Evolutionary conservation across 2,888 invertebrate species (phyloP).

Genomic region (Lithophane semibrunnea): DNA sequence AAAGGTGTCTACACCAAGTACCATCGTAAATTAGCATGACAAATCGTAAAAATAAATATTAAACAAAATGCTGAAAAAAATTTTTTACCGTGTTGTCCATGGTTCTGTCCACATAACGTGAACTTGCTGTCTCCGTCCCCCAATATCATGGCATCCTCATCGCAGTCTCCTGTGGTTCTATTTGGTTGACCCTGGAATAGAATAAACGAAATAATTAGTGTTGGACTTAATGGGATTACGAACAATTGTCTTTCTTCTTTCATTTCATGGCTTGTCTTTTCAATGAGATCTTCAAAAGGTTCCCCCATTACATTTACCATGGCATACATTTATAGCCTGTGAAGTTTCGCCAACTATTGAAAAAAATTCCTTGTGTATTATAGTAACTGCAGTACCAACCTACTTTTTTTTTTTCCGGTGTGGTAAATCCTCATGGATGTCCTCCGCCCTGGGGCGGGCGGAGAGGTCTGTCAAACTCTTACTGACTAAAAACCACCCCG

Average conservation of each 20-base stretch:
- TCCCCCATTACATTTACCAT: not conserved
- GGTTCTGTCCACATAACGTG: conserved; percentile 95
- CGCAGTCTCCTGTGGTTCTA: conserved; percentile 94
- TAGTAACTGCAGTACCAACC: not conserved
- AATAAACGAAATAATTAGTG: not conserved
- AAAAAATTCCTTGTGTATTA: not conserved
- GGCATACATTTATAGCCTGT: too few relatives aligned
- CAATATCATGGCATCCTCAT: conserved; percentile 93
- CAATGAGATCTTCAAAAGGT: not conserved
- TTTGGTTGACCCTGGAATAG: conserved; percentile 94
- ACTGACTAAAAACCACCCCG: too few relatives aligned
- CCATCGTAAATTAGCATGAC: not conserved
- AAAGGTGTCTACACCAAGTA: too few relatives aligned
- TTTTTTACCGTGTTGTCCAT: conserved; percentile 94
- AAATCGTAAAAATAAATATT: not conserved
- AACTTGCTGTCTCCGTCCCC: conserved; percentile 91
- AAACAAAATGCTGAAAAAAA: not conserved
- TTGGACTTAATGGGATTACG: too few relatives aligned
- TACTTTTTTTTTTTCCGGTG: too few relatives aligned
- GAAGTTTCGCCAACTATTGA: not conserved
- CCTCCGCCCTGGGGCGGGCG: too few relatives aligned
- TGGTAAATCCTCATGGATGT: too few relatives aligned
- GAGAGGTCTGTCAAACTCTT: too few relatives aligned
- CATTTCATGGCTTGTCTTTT: not conserved
- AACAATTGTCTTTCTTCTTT: not conserved